Evolutionary conservation across 2,888 invertebrate species (phyloP).

Genomic region (Rhimphoctona megacephalus): DNA sequence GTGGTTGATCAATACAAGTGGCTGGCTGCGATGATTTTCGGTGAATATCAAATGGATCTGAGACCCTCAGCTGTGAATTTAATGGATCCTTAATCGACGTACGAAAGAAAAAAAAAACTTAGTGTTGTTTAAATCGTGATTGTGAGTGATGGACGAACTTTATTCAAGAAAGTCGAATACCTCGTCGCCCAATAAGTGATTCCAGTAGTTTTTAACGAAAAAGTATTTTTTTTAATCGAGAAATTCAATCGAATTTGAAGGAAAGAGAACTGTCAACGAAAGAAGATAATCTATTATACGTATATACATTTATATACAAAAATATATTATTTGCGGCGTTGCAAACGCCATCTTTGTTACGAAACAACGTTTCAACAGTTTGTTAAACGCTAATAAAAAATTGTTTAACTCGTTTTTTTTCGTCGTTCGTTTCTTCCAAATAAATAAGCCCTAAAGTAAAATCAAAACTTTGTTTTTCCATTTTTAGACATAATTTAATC

Average conservation of each 20-base stretch:
- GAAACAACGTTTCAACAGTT: constrained; percentile 32
- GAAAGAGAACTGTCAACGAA: constrained; percentile 22
- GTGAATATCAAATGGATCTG: constrained; percentile 86
- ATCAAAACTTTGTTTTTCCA: not conserved
- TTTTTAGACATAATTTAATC: not conserved
- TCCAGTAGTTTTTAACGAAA: constrained; percentile 37
- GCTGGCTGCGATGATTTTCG: constrained; percentile 92
- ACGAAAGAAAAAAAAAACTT: constrained; percentile 28
- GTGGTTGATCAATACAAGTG: constrained; percentile 92
- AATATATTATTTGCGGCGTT: constrained; percentile 5
- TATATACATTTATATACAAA: constrained; percentile 22
- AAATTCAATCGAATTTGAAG: not conserved
- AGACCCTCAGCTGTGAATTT: constrained; percentile 80
- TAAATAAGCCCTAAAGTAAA: not conserved
- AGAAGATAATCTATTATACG: constrained; percentile 22
- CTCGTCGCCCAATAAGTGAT: constrained; percentile 34
- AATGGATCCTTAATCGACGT: constrained; percentile 78
- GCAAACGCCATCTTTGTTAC: constrained; percentile 48
- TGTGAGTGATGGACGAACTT: constrained; percentile 51
- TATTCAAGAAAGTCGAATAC: constrained; percentile 22
- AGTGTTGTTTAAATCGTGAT: constrained; percentile 25
- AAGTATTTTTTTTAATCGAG: constrained; percentile 3
- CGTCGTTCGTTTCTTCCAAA: not conserved
- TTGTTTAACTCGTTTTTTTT: constrained; percentile 14
- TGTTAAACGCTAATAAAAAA: constrained; percentile 56